Conservation (phyloP, 2,888 invertebrate genomes). For the Vandiemenella viatica region DNA sequence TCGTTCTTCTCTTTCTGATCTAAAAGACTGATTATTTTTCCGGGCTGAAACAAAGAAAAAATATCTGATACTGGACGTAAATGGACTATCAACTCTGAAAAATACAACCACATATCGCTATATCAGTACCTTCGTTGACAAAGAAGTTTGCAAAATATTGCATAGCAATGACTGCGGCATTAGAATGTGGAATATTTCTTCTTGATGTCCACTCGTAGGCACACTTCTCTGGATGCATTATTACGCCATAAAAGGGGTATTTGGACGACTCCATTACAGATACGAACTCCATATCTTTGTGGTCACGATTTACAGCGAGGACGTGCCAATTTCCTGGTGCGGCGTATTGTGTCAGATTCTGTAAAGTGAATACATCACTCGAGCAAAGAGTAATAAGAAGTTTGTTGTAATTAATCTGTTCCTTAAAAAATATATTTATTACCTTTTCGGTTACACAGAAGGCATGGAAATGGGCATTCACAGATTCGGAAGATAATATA, state of each 20-base stretch:
- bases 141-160: constrained; percentile 74
- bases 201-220: constrained; percentile 56
- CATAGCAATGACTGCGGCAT: constrained; percentile 43
- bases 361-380: constrained; percentile 18
- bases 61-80: neutral
- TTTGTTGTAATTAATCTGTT: too few species aligned
- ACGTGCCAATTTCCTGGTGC: constrained; percentile 49
- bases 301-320: constrained; percentile 54
- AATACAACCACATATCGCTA: too few species aligned
- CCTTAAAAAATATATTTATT: constrained; percentile 17
- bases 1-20: constrained; percentile 31
- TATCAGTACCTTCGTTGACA: constrained; percentile 55
- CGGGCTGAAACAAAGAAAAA: constrained; percentile 31
- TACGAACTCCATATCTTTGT: constrained; percentile 48
- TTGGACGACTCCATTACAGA: constrained; percentile 56
- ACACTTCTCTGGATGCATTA: constrained; percentile 86
- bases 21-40: constrained; percentile 45
- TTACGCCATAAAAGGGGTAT: constrained; percentile 69
- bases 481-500: constrained; percentile 40
- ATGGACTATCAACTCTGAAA: neutral
- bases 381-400: too few species aligned
- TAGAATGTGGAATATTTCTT: constrained; percentile 46
- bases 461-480: constrained; percentile 61
- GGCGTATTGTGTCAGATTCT: constrained; percentile 38
- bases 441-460: constrained; percentile 51